phyloP scores from a whole-genome alignment of 2,888 invertebrate genomes.

The Caenorhabditis drosophilae region DNA sequence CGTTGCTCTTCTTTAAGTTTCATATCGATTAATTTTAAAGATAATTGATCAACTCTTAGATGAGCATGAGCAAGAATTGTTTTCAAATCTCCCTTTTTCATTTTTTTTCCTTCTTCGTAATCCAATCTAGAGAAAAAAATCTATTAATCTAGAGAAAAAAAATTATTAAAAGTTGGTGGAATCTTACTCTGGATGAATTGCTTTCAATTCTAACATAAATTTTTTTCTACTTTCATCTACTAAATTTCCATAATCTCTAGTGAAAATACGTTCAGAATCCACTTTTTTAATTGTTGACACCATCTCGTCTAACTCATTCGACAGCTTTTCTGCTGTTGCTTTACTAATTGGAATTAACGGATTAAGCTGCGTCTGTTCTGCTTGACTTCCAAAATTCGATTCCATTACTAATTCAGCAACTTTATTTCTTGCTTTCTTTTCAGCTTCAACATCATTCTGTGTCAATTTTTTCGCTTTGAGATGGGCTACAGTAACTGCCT shows the following conservation, averaged over 20 bases:
- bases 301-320: conserved; percentile 68
- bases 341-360: conserved; percentile 67
- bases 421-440: conserved; percentile 24
- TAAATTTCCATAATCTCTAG: conserved; percentile 37
- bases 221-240: conserved; percentile 41
- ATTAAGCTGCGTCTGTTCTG: conserved; percentile 69
- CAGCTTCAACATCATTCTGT: conserved; percentile 19
- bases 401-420: conserved; percentile 44
- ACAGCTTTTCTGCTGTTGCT: conserved; percentile 68
- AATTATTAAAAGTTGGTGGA: neutral
- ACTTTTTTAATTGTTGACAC: conserved; percentile 45
- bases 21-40: conserved; percentile 31
- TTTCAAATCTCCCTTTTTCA: conserved; percentile 76
- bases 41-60: conserved; percentile 72
- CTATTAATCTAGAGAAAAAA: neutral
- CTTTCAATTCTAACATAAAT: conserved; percentile 35
- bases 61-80: conserved; percentile 82
- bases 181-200: conserved; percentile 1
- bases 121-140: conserved; percentile 14
- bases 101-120: conserved; percentile 30
- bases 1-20: conserved; percentile 38
- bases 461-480: conserved; percentile 44
- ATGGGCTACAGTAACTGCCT: conserved; percentile 58
- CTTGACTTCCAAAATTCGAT: conserved; percentile 56
- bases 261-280: conserved; percentile 39